phyloP scores from a whole-genome alignment of 30 jellyfish, hydroid and myxozoan species.

The Cassiopea xamachana region DNA sequence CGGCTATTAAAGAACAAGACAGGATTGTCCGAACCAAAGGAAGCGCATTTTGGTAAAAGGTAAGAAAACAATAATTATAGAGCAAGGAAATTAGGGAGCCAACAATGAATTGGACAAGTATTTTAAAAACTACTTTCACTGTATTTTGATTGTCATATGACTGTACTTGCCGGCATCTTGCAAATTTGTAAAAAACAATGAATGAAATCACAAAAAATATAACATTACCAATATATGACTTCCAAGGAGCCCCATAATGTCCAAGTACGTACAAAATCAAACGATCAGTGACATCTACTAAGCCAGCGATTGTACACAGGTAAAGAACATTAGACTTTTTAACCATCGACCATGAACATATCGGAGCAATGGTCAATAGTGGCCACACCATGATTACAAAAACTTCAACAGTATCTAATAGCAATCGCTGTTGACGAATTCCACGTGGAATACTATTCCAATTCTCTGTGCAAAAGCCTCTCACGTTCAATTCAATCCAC shows the following conservation, averaged over 20 bases:
- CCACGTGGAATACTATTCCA: conserved; percentile 7
- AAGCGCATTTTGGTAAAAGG: not conserved
- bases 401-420: conserved; percentile 1
- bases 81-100: not conserved
- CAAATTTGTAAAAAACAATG: conserved; percentile 1
- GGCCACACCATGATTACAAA: conserved; percentile 17
- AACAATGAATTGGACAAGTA: conserved; percentile 6
- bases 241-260: not conserved
- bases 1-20: not conserved
- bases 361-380: not conserved
- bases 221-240: conserved; percentile 19
- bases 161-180: not conserved
- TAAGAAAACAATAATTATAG: conserved; percentile 15
- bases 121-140: not conserved
- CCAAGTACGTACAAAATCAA: not conserved
- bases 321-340: not conserved
- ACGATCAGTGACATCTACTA: conserved; percentile 6
- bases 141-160: not conserved
- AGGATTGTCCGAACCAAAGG: not conserved
- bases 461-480: conserved; percentile 13
- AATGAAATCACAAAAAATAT: not conserved
- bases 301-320: conserved; percentile 8
- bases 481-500: conserved; percentile 34
- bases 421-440: not conserved
- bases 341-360: conserved; percentile 4